Conservation (phyloP, 2,797 vertebrate genomes). For the Tokudaia tokunoshimensis region DNA sequence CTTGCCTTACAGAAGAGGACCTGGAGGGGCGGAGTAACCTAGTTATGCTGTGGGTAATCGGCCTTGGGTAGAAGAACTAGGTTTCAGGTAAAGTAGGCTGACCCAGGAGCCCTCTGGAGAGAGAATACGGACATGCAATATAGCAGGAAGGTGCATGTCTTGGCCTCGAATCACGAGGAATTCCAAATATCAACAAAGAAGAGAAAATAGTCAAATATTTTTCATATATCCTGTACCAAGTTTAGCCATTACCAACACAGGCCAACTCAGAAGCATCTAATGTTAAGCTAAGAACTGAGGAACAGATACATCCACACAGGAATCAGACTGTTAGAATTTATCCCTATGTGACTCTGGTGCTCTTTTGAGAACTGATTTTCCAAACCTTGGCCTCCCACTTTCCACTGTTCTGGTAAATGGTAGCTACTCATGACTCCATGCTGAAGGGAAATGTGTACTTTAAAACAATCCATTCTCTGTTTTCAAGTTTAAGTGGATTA, state of each 20-base stretch:
- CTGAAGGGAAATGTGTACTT: not conserved
- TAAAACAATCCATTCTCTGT: not conserved
- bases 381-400: not conserved
- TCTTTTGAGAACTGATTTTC: constrained; percentile 33
- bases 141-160: too few species aligned
- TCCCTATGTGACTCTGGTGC: not conserved
- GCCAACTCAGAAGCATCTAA: not conserved
- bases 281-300: not conserved
- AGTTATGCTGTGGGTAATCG: not conserved
- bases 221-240: not conserved
- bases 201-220: not conserved
- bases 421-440: not conserved
- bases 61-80: not conserved
- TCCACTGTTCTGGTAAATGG: not conserved
- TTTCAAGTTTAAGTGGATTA: constrained; percentile 15
- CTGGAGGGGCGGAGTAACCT: not conserved
- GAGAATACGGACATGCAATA: not conserved
- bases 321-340: not conserved
- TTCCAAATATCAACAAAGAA: constrained; percentile 8
- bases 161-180: not conserved
- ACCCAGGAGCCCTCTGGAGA: not conserved
- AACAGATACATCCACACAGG: not conserved
- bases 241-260: not conserved
- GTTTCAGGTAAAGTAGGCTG: not conserved
- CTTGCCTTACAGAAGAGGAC: not conserved